Evolutionary conservation across 1,140 invertebrate genomes (phyloP).

Genomic region (Bathynomus jamesi): DNA sequence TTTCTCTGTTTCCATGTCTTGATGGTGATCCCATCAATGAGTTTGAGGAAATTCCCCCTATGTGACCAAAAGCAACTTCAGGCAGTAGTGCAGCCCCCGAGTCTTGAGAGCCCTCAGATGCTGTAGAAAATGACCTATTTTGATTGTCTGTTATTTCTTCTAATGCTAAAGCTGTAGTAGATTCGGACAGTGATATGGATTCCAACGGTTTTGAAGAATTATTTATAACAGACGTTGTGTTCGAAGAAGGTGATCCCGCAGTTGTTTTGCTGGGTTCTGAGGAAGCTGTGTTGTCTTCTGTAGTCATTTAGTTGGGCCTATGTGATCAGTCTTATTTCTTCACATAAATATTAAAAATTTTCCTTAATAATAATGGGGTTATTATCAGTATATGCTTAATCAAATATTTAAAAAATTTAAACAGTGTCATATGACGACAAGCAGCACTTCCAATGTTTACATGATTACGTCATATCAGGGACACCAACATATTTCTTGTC

Average conservation of each 20-base stretch:
- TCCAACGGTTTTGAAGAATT: neutral
- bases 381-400: no score
- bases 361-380: no score
- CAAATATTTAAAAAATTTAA: no score
- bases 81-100: slow-evolving; percentile 27
- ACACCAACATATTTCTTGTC: no score
- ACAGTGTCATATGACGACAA: no score
- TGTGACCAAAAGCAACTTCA: slow-evolving; percentile 30
- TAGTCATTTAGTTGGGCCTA: slow-evolving; percentile 1
- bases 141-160: slow-evolving; percentile 7
- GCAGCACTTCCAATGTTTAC: neutral
- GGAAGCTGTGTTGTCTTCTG: neutral
- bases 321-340: no score
- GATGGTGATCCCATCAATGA: slow-evolving; percentile 13
- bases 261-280: neutral
- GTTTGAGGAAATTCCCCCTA: slow-evolving; percentile 11
- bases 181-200: neutral
- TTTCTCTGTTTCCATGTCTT: slow-evolving; percentile 20
- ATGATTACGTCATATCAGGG: neutral
- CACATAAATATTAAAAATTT: no score
- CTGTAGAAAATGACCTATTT: slow-evolving; percentile 22
- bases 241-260: neutral
- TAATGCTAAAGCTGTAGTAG: slow-evolving; percentile 1
- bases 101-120: slow-evolving; percentile 29
- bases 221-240: neutral